Evolutionary conservation across 2,888 invertebrate species (phyloP), one percentile per base, ranked within the genome.

Genomic region (Andrena bucephala): DNA sequence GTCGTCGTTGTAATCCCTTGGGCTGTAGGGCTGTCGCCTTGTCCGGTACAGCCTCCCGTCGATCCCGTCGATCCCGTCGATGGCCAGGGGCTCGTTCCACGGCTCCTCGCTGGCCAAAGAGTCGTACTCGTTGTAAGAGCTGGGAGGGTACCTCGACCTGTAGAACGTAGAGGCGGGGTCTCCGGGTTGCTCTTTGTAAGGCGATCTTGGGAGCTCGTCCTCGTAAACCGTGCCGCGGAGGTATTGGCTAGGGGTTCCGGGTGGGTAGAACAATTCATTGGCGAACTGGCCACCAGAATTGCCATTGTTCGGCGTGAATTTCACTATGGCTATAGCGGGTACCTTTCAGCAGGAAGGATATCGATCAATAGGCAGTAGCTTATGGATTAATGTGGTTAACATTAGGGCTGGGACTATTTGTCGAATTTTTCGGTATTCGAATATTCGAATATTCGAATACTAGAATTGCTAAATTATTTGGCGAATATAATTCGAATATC

Each of bases 221-320:
- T 71, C 67, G 16, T 66, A 72, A 8, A 69, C 7, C 6, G 68
- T 42, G 24, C 60, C 54, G 1, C 24, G 60, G 10, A 72, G 5
- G 5, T 84, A 80, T 24, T 67, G 66, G 16, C 69, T 63, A 7
- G 4, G 63, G 1, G 71, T 75, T 6, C 85, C 95, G 90, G 74
- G 97, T 31, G 97, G 97, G 92, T 95, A 97, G 92, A 97, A 97
- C 20, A 97, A 95, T 94, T 97, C 97, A 90, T 97, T 97, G n/a
- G 97, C 97, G 92, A 96, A 97, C 86, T 96, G 96, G 2, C 96
- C 95, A 81, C 95, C 94, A 0, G 95, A 95, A 91, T 97, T 95
- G 6, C 94, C 95, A 75, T 95, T 94, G 81, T 95, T 96, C 16
- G 98, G 98, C 7, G 96, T 96, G 90, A 97, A 98, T 85, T 97